These are phyloP conservation scores for Ceratoteleas bidentatus DNA, from an alignment of 1,140 invertebrate species.

Conservation along the genomic window DNA sequence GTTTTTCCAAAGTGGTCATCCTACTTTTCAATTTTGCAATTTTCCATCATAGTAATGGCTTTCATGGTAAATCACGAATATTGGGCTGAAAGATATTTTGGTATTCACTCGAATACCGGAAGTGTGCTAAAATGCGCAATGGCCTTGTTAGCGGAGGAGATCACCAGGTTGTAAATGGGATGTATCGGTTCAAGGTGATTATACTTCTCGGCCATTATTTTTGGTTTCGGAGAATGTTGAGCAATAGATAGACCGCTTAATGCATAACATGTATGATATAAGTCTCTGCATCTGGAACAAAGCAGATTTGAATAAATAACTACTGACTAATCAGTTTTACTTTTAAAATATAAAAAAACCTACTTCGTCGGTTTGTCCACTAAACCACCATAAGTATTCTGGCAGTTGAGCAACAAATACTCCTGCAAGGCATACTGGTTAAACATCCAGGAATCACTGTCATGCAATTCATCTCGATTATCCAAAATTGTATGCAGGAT, in stretches of 20 bases:
- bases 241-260: conserved; percentile 96
- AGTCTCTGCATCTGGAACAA: conserved; percentile 89
- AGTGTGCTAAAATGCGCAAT: conserved; percentile 73
- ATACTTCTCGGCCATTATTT: conserved; percentile 64
- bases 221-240: conserved; percentile 88
- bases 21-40: too few species aligned
- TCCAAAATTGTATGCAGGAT: conserved; percentile 85
- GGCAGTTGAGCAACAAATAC: conserved; percentile 96
- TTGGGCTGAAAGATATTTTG: neutral
- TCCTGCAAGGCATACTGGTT: conserved; percentile 94
- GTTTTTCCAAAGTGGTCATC: too few species aligned
- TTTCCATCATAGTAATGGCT: too few species aligned
- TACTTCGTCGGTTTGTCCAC: conserved; percentile 98
- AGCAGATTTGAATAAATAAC: conserved; percentile 32
- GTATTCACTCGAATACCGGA: conserved; percentile 71
- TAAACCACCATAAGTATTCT: conserved; percentile 93
- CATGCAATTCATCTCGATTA: conserved; percentile 76
- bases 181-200: conserved; percentile 75
- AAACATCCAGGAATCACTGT: conserved; percentile 86
- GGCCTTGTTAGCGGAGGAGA: conserved; percentile 71
- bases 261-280: conserved; percentile 98
- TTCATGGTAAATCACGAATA: too few species aligned
- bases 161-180: conserved; percentile 76
- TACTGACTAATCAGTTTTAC: conserved; percentile 38
- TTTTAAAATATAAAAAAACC: conserved; percentile 71